Evolutionary conservation across 30 jellyfish, hydroid and myxozoan species (phyloP).

Genomic region (Aurelia sp.): DNA sequence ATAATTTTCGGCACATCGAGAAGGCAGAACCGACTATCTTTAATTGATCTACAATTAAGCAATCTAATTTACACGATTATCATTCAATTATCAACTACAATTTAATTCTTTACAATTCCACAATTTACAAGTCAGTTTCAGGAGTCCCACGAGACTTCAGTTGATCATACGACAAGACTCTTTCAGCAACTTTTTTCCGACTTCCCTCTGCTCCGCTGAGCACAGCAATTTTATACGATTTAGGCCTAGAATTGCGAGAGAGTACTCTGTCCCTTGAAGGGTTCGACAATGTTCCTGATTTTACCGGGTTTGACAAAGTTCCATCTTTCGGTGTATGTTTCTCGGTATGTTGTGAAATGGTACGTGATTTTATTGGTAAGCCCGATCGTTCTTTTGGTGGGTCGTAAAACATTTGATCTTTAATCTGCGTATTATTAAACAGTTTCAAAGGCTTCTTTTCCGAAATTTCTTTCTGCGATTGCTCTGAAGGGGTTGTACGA

Average conservation of each 20-base stretch:
- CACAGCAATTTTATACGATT: constrained; percentile 82
- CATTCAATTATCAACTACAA: too few relatives aligned
- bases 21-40: too few relatives aligned
- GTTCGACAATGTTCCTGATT: constrained; percentile 36
- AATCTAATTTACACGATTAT: too few relatives aligned
- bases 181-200: constrained; percentile 34
- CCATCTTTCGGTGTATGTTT: constrained; percentile 4
- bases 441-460: constrained; percentile 16
- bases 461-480: constrained; percentile 2
- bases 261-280: constrained; percentile 51
- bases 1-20: too few relatives aligned
- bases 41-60: too few relatives aligned
- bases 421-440: not conserved
- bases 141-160: constrained; percentile 40
- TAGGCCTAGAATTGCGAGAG: constrained; percentile 77
- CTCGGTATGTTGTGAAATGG: not conserved
- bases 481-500: constrained; percentile 8
- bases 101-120: too few relatives aligned
- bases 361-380: constrained; percentile 24
- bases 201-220: constrained; percentile 27
- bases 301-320: not conserved
- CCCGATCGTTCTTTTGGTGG: constrained; percentile 38
- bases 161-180: constrained; percentile 41
- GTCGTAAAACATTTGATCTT: constrained; percentile 37
- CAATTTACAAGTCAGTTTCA: constrained; percentile 58